phyloP scores from a whole-genome alignment of 2,797 vertebrate species.

The Sorex maritimensis region DNA sequence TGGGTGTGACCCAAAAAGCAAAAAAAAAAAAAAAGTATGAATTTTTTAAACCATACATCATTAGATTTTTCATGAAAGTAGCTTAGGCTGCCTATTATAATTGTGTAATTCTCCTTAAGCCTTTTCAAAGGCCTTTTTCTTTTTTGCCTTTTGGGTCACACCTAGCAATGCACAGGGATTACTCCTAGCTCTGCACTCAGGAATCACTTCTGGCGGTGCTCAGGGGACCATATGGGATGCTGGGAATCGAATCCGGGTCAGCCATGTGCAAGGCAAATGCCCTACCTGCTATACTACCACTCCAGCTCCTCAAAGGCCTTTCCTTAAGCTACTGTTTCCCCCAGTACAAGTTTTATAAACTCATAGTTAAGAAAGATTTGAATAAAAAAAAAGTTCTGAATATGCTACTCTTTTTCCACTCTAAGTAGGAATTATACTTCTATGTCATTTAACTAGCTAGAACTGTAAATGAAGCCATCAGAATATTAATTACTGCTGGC shows the following conservation, averaged over 20 bases:
- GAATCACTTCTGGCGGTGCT: too few relatives aligned
- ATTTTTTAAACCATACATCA: slow-evolving; percentile 4
- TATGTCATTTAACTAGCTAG: slow-evolving; percentile 71
- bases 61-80: slow-evolving; percentile 29
- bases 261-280: too few relatives aligned
- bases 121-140: slow-evolving; percentile 18
- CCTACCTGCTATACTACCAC: too few relatives aligned
- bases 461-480: slow-evolving; percentile 74
- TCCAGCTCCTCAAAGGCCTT: too few relatives aligned
- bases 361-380: slow-evolving; percentile 50
- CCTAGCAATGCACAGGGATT: too few relatives aligned
- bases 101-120: slow-evolving; percentile 21
- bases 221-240: too few relatives aligned
- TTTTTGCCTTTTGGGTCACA: too few relatives aligned
- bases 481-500: slow-evolving; percentile 66
- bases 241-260: too few relatives aligned
- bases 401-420: slow-evolving; percentile 66
- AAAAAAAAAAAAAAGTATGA: neutral
- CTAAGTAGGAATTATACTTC: slow-evolving; percentile 66
- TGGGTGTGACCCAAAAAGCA: too few relatives aligned
- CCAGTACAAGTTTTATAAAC: slow-evolving; percentile 30
- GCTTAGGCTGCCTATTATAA: neutral
- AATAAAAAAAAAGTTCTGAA: slow-evolving; percentile 68
- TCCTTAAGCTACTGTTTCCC: slow-evolving; percentile 56
- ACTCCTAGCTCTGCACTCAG: too few relatives aligned